Percentiles rank a stretch among this genome's conserved stretches.
These are phyloP conservation scores for Philotrypesis tridentata DNA, from an alignment of 1,140 invertebrate genomes.

Conservation along the genomic window DNA sequence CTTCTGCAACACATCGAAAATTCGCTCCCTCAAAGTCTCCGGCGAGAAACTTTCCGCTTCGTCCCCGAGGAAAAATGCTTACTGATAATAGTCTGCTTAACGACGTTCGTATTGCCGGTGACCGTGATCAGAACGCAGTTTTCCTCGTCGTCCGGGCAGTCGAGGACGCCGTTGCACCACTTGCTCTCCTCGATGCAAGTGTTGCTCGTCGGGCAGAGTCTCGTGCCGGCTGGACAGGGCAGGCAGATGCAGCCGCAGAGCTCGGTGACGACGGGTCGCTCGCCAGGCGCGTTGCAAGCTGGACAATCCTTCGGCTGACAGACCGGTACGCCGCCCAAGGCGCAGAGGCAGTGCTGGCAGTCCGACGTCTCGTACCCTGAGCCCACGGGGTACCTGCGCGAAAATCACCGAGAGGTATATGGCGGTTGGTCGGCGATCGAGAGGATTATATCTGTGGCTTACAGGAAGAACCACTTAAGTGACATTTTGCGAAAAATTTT, in stretches of 20 bases:
- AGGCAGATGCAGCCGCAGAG: constrained; percentile 84
- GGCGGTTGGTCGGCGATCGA: too few species aligned
- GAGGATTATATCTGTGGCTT: too few species aligned
- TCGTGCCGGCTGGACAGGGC: constrained; percentile 78
- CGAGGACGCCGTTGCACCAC: constrained; percentile 88
- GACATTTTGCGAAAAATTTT: too few species aligned
- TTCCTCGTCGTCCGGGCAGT: constrained; percentile 89
- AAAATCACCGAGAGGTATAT: too few species aligned
- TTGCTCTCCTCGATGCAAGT: constrained; percentile 81
- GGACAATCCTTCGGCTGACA: constrained; percentile 82
- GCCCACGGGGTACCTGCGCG: constrained; percentile 80
- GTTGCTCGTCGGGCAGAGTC: constrained; percentile 83
- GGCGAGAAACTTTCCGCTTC: neutral
- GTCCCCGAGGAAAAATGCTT: neutral
- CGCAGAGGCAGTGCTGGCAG: constrained; percentile 86
- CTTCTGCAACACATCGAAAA: neutral
- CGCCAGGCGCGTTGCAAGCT: constrained; percentile 76
- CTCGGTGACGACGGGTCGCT: constrained; percentile 72
- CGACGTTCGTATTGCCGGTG: neutral
- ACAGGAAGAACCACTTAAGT: too few species aligned
- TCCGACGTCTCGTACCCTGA: constrained; percentile 79
- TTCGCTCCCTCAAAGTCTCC: neutral
- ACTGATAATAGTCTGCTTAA: constrained; percentile 22
- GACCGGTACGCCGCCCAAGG: constrained; percentile 79
- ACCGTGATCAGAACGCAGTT: constrained; percentile 75